Conservation (phyloP, 2,797 vertebrate species). For the Pangasius djambal region DNA sequence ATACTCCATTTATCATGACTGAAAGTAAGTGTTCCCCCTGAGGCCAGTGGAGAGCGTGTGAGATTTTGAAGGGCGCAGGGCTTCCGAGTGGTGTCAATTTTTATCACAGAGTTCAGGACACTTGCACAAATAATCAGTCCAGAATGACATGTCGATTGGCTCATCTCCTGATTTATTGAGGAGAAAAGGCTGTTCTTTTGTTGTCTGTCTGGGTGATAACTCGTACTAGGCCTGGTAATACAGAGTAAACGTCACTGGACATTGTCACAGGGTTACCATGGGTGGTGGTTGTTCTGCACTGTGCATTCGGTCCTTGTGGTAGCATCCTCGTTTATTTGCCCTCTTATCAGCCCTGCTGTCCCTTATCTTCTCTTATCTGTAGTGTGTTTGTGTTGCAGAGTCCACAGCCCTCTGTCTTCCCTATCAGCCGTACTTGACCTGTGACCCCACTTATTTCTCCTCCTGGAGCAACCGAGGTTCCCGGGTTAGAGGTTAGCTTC, state of each 20-base stretch:
- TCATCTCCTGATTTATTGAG: not conserved
- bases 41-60: not conserved
- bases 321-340: not conserved
- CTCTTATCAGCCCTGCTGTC: conserved; percentile 33
- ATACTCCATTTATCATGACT: not conserved
- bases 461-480: conserved; percentile 20
- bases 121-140: not conserved
- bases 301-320: not conserved
- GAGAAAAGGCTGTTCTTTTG: not conserved
- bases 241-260: not conserved
- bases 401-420: conserved; percentile 28
- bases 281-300: not conserved
- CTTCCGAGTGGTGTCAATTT: not conserved
- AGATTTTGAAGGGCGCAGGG: not conserved
- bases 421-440: conserved; percentile 46
- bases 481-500: conserved; percentile 33
- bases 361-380: conserved; percentile 44
- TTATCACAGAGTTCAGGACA: not conserved
- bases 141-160: not conserved
- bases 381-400: conserved; percentile 2
- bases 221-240: not conserved
- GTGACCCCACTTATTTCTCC: conserved; percentile 36
- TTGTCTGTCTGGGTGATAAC: not conserved
- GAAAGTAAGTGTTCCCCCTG: not conserved
- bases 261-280: no score